Conservation (phyloP, 2,113 vertebrate species). For the Protobothrops mucrosquamatus region DNA sequence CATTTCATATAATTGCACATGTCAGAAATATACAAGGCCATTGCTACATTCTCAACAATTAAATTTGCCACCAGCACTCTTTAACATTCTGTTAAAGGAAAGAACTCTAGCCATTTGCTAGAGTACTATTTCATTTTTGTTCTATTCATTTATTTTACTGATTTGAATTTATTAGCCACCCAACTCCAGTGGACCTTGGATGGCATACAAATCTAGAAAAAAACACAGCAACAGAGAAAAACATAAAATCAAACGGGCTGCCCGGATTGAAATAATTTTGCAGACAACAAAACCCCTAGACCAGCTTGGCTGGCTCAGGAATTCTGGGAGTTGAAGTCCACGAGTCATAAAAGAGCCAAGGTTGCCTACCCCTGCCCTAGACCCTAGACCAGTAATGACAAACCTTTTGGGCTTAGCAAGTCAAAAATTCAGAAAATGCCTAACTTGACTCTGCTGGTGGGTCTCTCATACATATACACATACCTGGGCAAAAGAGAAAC, state of each 20-base stretch:
- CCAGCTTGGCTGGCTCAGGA: no score
- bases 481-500: no score
- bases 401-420: background rate
- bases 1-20: background rate
- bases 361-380: no score
- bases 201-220: background rate
- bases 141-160: background rate
- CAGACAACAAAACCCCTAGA: background rate
- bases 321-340: no score
- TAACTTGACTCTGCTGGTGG: no score
- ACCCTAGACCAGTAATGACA: no score
- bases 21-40: background rate
- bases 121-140: background rate
- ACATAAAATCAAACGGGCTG: background rate
- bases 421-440: no score
- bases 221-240: background rate
- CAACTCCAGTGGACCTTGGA: background rate
- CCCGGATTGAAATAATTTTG: background rate
- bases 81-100: background rate
- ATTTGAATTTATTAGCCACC: background rate
- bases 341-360: no score
- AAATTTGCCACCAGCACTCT: no score
- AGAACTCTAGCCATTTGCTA: background rate
- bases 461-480: no score
- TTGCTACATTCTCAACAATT: background rate